Base-by-base conservation (phyloP, 2,113 vertebrate genomes). In the Phaethornis superciliosus region DNA sequence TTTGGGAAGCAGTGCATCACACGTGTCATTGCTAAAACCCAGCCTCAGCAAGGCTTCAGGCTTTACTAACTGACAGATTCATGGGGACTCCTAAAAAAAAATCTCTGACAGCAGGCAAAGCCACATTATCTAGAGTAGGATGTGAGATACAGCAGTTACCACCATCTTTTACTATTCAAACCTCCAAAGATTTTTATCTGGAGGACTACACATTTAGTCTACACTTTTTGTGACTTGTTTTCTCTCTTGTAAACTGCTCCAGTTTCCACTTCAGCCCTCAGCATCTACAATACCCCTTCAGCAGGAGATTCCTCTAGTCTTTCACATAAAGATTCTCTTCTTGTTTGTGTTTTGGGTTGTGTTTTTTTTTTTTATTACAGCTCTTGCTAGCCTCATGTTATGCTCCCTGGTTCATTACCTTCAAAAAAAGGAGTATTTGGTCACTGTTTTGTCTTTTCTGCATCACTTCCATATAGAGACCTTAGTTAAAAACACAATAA, bases 11-110 rank as follows among this genome's bases (percentile, higher is more conserved):
- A 17, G 65, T 4, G 14, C 15, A 4, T 7, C 23, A 5, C 4
- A 1, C 17, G 14, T 6, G 3, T n/a, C 12, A 14, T 6, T 2
- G 7, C 47, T n/a, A 30, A 37, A 75, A 49, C 9, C 9, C 9
- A 9, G 15, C 37, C 44, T 24, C 64, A 33, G 63, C 4, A 6
- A 16, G 16, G 30, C 44, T 59, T 47, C 44, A 42, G 33, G 2
- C n/a, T 35, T 58, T 14, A 14, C 24, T 27, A 49, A n/a, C 19
- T 10, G 3, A 20, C 8, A 54, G 37, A 16, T 23, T 18, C 49
- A 63, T 10, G 42, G 0, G 2, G 22, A 37, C 49, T 69, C 72
- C 23, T 56, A 55, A 21, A 69, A 56, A 46, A 6, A 10, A 6
- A 7, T 13, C 47, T 60, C 60, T 63, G n/a, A 72, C 44, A 77